Base-by-base conservation (phyloP, 2,113 vertebrate genomes). In the Cygnus atratus region DNA sequence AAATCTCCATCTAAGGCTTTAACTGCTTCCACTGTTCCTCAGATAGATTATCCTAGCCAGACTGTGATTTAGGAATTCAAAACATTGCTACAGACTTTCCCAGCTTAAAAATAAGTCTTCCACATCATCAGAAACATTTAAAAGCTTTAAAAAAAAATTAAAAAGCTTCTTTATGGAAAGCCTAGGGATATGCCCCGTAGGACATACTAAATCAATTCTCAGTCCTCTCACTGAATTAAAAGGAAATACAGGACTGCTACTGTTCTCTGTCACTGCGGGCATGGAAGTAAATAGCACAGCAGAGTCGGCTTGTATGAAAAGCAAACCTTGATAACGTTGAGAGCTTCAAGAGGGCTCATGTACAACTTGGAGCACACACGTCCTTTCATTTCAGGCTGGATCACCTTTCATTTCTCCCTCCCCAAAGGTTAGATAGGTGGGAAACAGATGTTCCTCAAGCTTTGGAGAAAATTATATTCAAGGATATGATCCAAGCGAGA, bases 1-100 rank as follows among this genome's bases (percentile, higher is more conserved):
- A 84, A 85, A 91, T 87, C 54, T 92, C 93, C 92, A 92, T 92
- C 74, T 96, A 94, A 95, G 92, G 96, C 95, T 87, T 68, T 66
- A 82, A 91, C n/a, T 29, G 74, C 71, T 87, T 35, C 58, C 81
- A 61, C 44, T 63, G 41, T 33, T 91, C 68, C 91, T 91, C 77
- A 76, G 74, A 94, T 7, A 72, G 83, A 87, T 89, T 58, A 76
- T 28, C 66, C 58, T 13, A 14, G 58, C 75, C 18, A 10, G 82
- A 54, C 88, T 93, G 62, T 39, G 58, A 55, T 59, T 84, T 22
- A 91, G 91, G 93, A 96, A 96, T 97, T 93, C 93, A 82, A 96
- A 97, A 90, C 71, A 87, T 84, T 71, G 85, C 68, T 67, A 46
- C 87, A 91, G 93, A 96, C 90, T 90, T 96, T 95, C 93, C 82